These are phyloP conservation scores for Magallana gigas DNA, from an alignment of 1,140 invertebrate genomes.

Conservation along the genomic window DNA sequence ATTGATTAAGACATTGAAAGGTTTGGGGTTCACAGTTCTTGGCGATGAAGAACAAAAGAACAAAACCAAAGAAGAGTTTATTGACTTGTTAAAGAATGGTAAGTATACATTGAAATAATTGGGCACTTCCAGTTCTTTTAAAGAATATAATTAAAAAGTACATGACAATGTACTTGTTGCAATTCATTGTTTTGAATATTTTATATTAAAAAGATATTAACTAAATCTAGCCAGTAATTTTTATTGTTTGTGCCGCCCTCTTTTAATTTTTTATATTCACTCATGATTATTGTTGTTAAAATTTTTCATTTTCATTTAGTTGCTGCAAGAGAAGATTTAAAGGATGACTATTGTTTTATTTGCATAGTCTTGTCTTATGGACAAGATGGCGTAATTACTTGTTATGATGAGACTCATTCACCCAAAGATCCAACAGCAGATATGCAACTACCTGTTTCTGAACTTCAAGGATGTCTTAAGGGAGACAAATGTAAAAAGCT, in stretches of 20 bases:
- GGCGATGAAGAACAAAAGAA: background rate
- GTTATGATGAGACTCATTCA: background rate
- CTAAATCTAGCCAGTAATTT: too few relatives aligned
- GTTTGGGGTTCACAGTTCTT: background rate
- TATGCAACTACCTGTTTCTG: too few relatives aligned
- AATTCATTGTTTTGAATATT: too few relatives aligned
- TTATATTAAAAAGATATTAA: too few relatives aligned
- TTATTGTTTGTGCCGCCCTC: background rate
- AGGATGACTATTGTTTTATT: constrained; percentile 6
- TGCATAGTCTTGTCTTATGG: background rate
- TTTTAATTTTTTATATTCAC: too few relatives aligned
- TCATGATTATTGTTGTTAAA: background rate
- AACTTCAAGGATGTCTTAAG: too few relatives aligned
- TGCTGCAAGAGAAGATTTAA: background rate
- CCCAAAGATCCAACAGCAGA: background rate
- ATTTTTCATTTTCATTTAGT: background rate
- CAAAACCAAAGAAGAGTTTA: background rate
- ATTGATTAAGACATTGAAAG: background rate
- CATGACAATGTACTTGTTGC: background rate
- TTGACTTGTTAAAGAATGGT: background rate
- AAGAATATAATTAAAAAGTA: too few relatives aligned
- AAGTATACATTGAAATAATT: background rate
- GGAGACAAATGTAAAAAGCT: too few relatives aligned
- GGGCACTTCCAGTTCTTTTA: too few relatives aligned
- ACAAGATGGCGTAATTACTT: background rate